Percentiles rank a stretch among this genome's conserved stretches.
phyloP scores from a whole-genome alignment of 2,888 invertebrate genomes.

The Lymantria monacha region DNA sequence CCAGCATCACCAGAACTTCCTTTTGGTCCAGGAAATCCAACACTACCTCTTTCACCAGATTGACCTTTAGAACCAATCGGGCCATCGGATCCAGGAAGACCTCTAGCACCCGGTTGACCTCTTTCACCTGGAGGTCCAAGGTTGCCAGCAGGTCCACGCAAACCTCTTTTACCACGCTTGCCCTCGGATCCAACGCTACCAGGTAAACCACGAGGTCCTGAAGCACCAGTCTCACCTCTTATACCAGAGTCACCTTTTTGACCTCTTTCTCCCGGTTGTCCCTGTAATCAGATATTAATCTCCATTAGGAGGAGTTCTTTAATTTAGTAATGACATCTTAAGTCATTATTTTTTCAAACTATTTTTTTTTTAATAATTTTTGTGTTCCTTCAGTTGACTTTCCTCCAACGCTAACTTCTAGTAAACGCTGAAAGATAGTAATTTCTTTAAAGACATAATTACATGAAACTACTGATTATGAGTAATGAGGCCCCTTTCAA shows the following conservation, averaged over 20 bases:
- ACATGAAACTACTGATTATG: too few species aligned
- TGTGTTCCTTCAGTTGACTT: too few species aligned
- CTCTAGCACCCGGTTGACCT: constrained; percentile 84
- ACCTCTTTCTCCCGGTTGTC: constrained; percentile 89
- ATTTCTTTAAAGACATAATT: too few species aligned
- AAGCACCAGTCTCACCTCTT: constrained; percentile 88
- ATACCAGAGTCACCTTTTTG: constrained; percentile 89
- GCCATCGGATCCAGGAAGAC: constrained; percentile 90
- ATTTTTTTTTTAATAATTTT: too few species aligned
- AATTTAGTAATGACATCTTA: too few species aligned
- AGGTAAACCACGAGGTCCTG: constrained; percentile 89
- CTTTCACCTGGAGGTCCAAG: constrained; percentile 89
- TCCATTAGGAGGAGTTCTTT: too few species aligned
- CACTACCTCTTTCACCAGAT: constrained; percentile 86
- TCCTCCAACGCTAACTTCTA: too few species aligned
- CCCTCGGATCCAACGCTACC: constrained; percentile 89
- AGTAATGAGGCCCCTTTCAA: too few species aligned
- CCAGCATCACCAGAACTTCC: constrained; percentile 85
- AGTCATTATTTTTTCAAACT: too few species aligned
- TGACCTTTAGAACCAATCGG: constrained; percentile 89
- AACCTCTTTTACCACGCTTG: constrained; percentile 90
- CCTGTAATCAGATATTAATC: constrained; percentile 70
- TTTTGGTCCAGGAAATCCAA: constrained; percentile 76
- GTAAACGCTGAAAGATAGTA: too few species aligned
- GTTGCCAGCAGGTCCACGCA: constrained; percentile 88